Percentiles rank a stretch among this genome's conserved stretches.
Conservation (phyloP, 2,797 vertebrate species). For the Chaenodraco wilsoni region DNA sequence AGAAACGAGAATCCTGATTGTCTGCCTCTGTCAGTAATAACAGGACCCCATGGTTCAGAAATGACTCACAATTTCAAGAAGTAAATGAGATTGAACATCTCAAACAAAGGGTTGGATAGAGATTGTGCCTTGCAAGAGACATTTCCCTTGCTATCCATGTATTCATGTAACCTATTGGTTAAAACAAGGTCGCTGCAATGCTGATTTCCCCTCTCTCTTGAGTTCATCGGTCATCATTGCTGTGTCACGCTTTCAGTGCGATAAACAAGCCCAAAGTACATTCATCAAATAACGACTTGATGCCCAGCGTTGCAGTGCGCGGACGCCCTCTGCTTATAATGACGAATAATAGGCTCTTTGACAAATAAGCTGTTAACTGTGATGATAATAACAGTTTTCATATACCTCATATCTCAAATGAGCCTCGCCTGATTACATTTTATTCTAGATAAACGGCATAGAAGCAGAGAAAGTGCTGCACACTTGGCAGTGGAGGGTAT, state of each 20-base stretch:
- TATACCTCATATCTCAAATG: constrained; percentile 37
- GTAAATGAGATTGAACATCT: constrained; percentile 8
- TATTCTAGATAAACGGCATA: constrained; percentile 19
- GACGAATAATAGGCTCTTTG: constrained; percentile 69
- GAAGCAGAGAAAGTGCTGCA: constrained; percentile 10
- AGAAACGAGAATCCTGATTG: background rate
- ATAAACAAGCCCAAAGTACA: constrained; percentile 72
- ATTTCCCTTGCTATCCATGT: constrained; percentile 32
- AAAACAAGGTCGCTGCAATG: constrained; percentile 75
- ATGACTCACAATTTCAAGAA: no score
- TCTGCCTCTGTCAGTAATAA: background rate
- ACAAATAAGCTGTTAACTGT: constrained; percentile 60
- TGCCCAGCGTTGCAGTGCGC: constrained; percentile 46
- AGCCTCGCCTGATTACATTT: constrained; percentile 28
- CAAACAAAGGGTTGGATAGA: background rate
- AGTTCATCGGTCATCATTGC: constrained; percentile 75
- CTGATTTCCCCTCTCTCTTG: constrained; percentile 49
- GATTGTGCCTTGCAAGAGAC: constrained; percentile 11
- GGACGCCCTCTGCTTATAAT: constrained; percentile 64
- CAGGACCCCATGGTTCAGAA: background rate
- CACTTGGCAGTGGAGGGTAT: constrained; percentile 25
- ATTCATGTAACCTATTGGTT: constrained; percentile 59
- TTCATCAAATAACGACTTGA: constrained; percentile 76
- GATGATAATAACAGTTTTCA: constrained; percentile 43
- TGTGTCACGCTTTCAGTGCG: constrained; percentile 44